These are phyloP conservation scores for Psittacula cyanocephala DNA, from an alignment of 2,113 vertebrate species.

Conservation along the genomic window DNA sequence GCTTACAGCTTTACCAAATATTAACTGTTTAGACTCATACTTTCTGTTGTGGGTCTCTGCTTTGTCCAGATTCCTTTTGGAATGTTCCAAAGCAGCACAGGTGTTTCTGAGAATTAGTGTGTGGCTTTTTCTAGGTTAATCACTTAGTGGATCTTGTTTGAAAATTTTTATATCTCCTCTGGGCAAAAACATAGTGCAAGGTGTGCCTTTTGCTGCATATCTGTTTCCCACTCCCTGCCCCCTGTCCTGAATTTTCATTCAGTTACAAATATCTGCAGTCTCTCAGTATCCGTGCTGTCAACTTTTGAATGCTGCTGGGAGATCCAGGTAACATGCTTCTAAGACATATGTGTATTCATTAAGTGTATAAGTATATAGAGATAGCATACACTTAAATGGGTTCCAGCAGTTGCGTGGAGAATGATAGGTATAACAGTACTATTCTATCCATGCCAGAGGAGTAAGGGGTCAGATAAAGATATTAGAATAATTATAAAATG, in stretches of 20 bases:
- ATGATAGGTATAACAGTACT: not conserved
- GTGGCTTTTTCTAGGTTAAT: not conserved
- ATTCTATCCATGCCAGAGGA: not conserved
- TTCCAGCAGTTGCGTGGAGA: not conserved
- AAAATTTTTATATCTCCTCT: not conserved
- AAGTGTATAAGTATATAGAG: not conserved
- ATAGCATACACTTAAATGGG: not conserved
- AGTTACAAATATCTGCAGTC: not conserved
- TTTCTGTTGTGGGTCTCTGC: not conserved
- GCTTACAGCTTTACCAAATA: not conserved
- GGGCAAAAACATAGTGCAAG: not conserved
- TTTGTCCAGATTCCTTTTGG: not conserved
- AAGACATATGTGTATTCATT: not conserved
- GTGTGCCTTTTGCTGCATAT: not conserved
- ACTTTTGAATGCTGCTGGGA: not conserved
- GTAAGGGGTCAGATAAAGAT: not conserved
- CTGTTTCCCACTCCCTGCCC: fast-evolving
- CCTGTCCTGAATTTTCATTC: not conserved
- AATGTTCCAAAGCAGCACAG: not conserved
- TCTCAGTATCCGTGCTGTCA: fast-evolving
- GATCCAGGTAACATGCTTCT: not conserved
- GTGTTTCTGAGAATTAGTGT: not conserved
- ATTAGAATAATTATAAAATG: slow-evolving; percentile 11
- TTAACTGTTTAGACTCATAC: slow-evolving; percentile 8
- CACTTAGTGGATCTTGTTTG: fast-evolving